Base-by-base conservation (phyloP, 2,888 invertebrate species). In the Strigamia crassipes region DNA sequence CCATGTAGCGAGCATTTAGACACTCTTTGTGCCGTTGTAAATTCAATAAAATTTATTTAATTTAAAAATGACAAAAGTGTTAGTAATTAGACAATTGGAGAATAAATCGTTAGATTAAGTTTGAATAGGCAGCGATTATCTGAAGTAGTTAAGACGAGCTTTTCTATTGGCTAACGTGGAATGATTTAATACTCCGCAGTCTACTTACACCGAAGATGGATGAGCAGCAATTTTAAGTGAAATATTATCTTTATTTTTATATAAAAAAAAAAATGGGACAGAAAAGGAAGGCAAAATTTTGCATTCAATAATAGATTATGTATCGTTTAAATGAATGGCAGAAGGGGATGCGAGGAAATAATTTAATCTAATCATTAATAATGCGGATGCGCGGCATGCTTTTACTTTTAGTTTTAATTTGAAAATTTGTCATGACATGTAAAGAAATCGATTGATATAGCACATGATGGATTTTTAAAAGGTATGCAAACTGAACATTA, bases 141-240 rank as follows among this genome's bases (percentile, higher is more conserved):
- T 18, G 18, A 56, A 1, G 56, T 56, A 56, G 15, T 56, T 56
- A 56, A 56, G 21, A 56, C 4, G 5, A 10, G 13, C 1, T 27
- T 51, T 73, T 31, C 27, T 73, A 73, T 73, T 73, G 73, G 27
- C 8, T 23, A 27, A 13, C 13, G 10, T 73, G 73, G 73, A 12
- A 73, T 73, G 73, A 73, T 73, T 73, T 73, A 73, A 73, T 73
- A 73, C 56, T 31, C 73, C 8, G 31, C 73, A 31, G 31, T 73
- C 73, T 15, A 31, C 61, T 73, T 12, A 51, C 27, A 4, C 27
- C 1, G 73, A 73, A 73, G 73, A 73, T 73, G 73, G 31, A 73
- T 27, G 73, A 73, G 73, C 15, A 15, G 23, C 73, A 27, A 73
- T 73, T 73, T 73, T 13, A 15, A 8, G 23, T 73, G 73, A 73